Percentiles rank a stretch among this genome's conserved stretches.
Evolutionary conservation across 2,888 invertebrate species (phyloP).

Genomic region (Stenurella melanura): DNA sequence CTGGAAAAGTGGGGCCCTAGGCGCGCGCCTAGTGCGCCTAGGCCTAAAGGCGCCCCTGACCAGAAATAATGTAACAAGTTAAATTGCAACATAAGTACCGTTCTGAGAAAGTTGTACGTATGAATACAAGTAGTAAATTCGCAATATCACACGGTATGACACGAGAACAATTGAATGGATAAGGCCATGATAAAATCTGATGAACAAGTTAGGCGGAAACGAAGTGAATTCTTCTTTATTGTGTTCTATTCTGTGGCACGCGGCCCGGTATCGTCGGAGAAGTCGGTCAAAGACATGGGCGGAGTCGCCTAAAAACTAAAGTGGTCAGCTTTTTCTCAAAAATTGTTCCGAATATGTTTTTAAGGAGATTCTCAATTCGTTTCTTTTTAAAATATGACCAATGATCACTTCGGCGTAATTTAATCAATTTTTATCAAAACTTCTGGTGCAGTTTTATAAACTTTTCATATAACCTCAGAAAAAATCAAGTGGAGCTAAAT

Average conservation of each 20-base stretch:
- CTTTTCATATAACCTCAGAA: too few species aligned
- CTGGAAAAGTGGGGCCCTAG: too few species aligned
- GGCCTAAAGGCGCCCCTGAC: too few species aligned
- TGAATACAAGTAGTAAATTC: conserved; percentile 7
- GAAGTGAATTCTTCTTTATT: conserved; percentile 16
- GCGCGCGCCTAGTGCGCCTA: too few species aligned
- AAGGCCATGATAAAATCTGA: conserved; percentile 20
- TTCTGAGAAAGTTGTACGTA: conserved; percentile 13
- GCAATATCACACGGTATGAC: conserved; percentile 28
- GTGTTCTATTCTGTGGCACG: conserved; percentile 6
- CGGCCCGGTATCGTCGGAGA: conserved; percentile 4
- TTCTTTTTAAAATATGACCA: too few species aligned
- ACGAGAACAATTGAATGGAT: conserved; percentile 11
- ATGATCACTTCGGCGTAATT: too few species aligned
- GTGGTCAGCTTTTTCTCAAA: not conserved
- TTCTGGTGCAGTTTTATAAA: too few species aligned
- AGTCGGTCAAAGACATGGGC: conserved; percentile 14
- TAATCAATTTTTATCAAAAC: too few species aligned
- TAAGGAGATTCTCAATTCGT: too few species aligned
- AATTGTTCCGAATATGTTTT: not conserved
- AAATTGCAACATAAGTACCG: not conserved
- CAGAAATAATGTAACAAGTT: too few species aligned
- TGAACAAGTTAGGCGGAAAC: conserved; percentile 14
- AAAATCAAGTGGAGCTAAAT: too few species aligned
- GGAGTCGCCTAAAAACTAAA: not conserved